Percentiles rank a stretch among this genome's conserved stretches.
Evolutionary conservation across 2,888 invertebrate genomes (phyloP).

Genomic region (Phyllotreta striolata): DNA sequence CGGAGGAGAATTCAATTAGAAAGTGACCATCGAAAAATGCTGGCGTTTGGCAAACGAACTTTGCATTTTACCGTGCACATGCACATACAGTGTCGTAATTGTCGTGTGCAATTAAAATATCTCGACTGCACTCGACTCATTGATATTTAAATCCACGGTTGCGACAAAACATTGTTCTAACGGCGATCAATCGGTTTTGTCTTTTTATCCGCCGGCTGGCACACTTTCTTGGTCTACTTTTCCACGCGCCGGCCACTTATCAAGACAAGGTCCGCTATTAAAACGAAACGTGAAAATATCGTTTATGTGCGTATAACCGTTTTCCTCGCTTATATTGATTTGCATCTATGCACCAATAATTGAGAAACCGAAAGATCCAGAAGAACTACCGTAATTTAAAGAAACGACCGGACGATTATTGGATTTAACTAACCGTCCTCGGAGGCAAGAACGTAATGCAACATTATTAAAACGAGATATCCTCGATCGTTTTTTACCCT

Average conservation of each 20-base stretch:
- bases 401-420: too few relatives aligned
- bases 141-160: slow-evolving; percentile 3
- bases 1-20: too few relatives aligned
- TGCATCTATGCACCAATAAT: background rate
- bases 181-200: background rate
- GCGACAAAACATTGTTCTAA: slow-evolving; percentile 15
- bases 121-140: slow-evolving; percentile 1
- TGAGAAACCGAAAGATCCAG: background rate
- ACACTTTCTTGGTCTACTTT: slow-evolving; percentile 15
- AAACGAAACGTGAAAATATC: too few relatives aligned
- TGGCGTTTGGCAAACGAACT: too few relatives aligned
- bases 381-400: too few relatives aligned
- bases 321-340: slow-evolving; percentile 1
- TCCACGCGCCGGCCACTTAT: slow-evolving; percentile 10
- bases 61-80: too few relatives aligned
- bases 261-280: slow-evolving; percentile 1
- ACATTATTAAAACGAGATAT: too few relatives aligned
- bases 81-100: too few relatives aligned
- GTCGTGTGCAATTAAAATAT: background rate
- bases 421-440: too few relatives aligned
- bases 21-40: too few relatives aligned
- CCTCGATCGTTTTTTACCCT: too few relatives aligned
- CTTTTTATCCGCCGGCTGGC: slow-evolving; percentile 2
- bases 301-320: slow-evolving; percentile 7
- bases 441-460: too few relatives aligned